These are phyloP conservation scores for Leptinotarsa rubiginosa DNA, from an alignment of 2,888 invertebrate species.

Conservation along the genomic window DNA sequence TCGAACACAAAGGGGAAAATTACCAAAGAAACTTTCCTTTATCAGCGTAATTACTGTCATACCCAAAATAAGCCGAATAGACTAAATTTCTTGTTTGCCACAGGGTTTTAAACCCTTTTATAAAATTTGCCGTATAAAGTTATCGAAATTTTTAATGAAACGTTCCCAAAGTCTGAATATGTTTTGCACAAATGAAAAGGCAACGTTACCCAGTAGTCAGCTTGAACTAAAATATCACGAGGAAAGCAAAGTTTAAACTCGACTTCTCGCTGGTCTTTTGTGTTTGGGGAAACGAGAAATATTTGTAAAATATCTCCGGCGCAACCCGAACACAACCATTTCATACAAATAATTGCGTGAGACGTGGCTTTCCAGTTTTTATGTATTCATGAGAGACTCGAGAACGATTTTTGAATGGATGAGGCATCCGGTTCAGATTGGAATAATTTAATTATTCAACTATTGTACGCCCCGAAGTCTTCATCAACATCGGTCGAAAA, in stretches of 20 bases:
- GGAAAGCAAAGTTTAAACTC: slow-evolving; percentile 13
- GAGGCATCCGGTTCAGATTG: slow-evolving; percentile 33
- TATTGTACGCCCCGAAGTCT: neutral
- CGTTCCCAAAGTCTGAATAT: slow-evolving; percentile 27
- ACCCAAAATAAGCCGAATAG: slow-evolving; percentile 32
- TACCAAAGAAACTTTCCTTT: slow-evolving; percentile 36
- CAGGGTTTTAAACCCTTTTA: slow-evolving; percentile 21
- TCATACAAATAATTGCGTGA: slow-evolving; percentile 29
- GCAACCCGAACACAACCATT: slow-evolving; percentile 27
- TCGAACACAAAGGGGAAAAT: slow-evolving; percentile 29
- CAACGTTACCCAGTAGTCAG: slow-evolving; percentile 19
- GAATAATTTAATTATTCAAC: slow-evolving; percentile 25
- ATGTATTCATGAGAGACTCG: slow-evolving; percentile 31
- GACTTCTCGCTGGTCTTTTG: slow-evolving; percentile 32
- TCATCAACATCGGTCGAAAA: neutral
- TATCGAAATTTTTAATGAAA: slow-evolving; percentile 33
- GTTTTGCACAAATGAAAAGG: slow-evolving; percentile 32
- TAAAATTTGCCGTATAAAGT: slow-evolving; percentile 22
- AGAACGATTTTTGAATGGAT: slow-evolving; percentile 32
- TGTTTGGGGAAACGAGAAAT: slow-evolving; percentile 24
- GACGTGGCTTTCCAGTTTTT: slow-evolving; percentile 30
- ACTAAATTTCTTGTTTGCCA: slow-evolving; percentile 24
- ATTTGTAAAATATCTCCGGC: slow-evolving; percentile 24
- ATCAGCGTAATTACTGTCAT: slow-evolving; percentile 34
- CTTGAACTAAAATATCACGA: slow-evolving; percentile 8